Conservation (phyloP, 2,888 invertebrate genomes). For the Meghimatium bilineatum region DNA sequence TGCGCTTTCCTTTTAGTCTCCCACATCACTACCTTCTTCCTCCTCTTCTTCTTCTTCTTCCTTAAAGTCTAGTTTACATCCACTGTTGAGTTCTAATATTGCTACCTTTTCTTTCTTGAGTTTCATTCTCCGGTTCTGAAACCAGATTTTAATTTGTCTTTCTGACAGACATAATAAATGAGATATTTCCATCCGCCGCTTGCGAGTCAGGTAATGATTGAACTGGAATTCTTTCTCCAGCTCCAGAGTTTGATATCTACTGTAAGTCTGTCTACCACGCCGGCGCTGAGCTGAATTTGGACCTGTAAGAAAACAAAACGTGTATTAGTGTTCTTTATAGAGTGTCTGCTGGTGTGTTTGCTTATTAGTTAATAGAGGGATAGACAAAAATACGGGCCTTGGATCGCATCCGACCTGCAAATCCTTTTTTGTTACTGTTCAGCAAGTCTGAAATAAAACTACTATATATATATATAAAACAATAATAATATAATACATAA, state of each 20-base stretch:
- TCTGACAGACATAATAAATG: slow-evolving; percentile 97
- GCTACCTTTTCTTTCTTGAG: slow-evolving; percentile 90
- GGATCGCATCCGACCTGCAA: too few species aligned
- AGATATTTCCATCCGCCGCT: slow-evolving; percentile 97
- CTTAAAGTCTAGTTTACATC: slow-evolving; percentile 27
- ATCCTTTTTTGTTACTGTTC: too few species aligned
- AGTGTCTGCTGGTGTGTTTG: too few species aligned
- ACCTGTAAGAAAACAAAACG: slow-evolving; percentile 50
- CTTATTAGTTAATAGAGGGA: too few species aligned
- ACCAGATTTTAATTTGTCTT: slow-evolving; percentile 84
- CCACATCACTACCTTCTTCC: slow-evolving; percentile 39
- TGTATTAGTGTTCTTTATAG: too few species aligned
- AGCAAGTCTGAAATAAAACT: too few species aligned
- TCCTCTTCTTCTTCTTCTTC: slow-evolving; percentile 44
- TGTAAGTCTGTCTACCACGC: slow-evolving; percentile 97
- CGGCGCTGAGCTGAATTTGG: slow-evolving; percentile 84
- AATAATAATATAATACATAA: too few species aligned
- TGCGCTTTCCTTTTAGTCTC: slow-evolving; percentile 30
- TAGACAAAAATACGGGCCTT: too few species aligned
- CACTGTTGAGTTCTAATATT: slow-evolving; percentile 51
- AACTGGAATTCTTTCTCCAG: slow-evolving; percentile 99
- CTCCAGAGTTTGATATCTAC: slow-evolving; percentile 97
- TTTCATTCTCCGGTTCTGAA: slow-evolving; percentile 98
- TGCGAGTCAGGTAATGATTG: slow-evolving; percentile 97
- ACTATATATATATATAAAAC: too few species aligned